Base-by-base conservation (phyloP, 2,113 vertebrate genomes). In the Zosterops hypoxanthus region DNA sequence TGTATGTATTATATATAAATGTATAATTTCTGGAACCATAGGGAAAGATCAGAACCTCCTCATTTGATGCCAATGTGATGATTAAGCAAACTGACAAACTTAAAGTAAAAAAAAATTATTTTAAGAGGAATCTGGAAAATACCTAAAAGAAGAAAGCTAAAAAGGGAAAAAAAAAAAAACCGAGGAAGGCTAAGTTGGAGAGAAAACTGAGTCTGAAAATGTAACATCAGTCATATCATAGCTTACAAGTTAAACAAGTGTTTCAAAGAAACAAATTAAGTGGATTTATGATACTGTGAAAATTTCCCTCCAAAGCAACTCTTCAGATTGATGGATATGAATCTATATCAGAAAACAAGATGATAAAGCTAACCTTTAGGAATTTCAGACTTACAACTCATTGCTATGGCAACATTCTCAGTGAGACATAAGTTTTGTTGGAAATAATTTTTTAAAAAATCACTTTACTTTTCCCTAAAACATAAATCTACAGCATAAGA, bases 361-460 rank as follows among this genome's bases (percentile, higher is more conserved):
- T 92, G 92, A 97, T 84, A 95, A 98, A 98, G 92, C 91, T 68
- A 96, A 73, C 82, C 88, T 97, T 94, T 81, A 95, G 90, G 77
- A 98, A 97, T 96, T 97, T 95, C 88, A 97, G 93, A 49, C 80
- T 95, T 95, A 56, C 50, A 96, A 96, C 52, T 90, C 90, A 96
- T 97, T 96, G 90, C 94, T 97, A 97, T 97, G 84, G 97, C 84
- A 98, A 98, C 97, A 49, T 59, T 90, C 86, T 94, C 64, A 41
- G 92, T 82, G 95, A 94, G 61, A 83, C 97, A 83, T 82, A 83
- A 83, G 76, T 93, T 82, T 91, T 36, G 20, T 61, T 72, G 44
- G 53, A 95, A 89, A 72, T 20, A n/a, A 63, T 25, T 39, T 39
- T 39, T 39, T 39, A 46, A n/a, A 25, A 34, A 92, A 91, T 79